Evolutionary conservation across 2,888 invertebrate genomes (phyloP), one percentile per base, ranked within the genome.

Genomic region (Phragmatobia fuliginosa): DNA sequence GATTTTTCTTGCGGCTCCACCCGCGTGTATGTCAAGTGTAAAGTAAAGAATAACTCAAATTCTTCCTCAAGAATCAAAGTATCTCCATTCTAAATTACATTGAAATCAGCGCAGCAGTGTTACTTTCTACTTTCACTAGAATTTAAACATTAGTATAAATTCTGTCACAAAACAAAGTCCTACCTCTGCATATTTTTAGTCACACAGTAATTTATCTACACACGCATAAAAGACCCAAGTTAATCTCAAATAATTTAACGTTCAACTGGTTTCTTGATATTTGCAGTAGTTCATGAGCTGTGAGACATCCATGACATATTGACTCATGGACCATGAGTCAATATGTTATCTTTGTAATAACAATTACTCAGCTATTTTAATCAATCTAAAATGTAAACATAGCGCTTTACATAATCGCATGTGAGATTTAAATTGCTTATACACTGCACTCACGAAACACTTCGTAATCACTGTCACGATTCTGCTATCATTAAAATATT

Each of bases 371-470:
- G 66, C 28, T 62, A 63, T 81, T 66, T n/a, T 49, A 60, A 68
- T 71, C 60, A 38, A 82, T 82, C 71, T 73, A 62, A 52, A 75
- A 66, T 73, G 69, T 65, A 75, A 77, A 82, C 77, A 61, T 33
- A 32, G 33, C 59, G 32, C 14, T 75, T 75, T 67, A 10, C 66
- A 74, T 71, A 69, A 68, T 75, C 76, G 76, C 77, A 77, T 83
- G 81, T 81, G 76, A 84, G 80, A 84, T 86, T 85, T 81, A 79
- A 79, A 75, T 76, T 79, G 72, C 80, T 33, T 78, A 70, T 80
- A 70, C 62, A 68, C 72, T 80, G 62, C 14, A 32, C 77, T 69
- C 81, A 82, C 83, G 81, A 75, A 61, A 71, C 31, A 32, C 58
- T 61, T 66, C 63, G 66, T 71, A 60, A 59, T 70, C 62, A 67